Evolutionary conservation across 2,113 vertebrate genomes (phyloP), one percentile per base, ranked within the genome.

Genomic region (Nycticorax nycticorax): DNA sequence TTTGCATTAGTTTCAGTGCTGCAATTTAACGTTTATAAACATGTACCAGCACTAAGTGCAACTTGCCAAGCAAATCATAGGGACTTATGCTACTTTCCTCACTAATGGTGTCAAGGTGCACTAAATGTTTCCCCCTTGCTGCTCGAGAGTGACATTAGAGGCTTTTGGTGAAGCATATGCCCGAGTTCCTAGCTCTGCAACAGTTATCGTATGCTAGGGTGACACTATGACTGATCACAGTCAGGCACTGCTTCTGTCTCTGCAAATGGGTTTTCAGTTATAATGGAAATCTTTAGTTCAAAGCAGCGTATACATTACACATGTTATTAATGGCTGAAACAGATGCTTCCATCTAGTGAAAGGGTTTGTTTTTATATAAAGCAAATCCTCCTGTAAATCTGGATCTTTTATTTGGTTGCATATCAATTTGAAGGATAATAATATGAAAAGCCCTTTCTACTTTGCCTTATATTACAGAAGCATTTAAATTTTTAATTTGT

Each of bases 241-340:
- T 59, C 77, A 71, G 47, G 72, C 74, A 48, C 66, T 22, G 90
- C 79, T 96, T 55, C 90, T 96, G 89, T 73, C 15, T 1, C 85
- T 79, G 68, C 79, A 95, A 96, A 96, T 93, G 93, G 88, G 76
- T 55, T 94, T 85, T 92, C 91, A 67, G 53, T 41, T 93, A 56
- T 72, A 97, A 96, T 93, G 92, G 93, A 96, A 96, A 87, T 41
- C 33, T 88, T 96, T 76, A 79, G 79, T 92, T 94, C 92, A 93
- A 96, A 95, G 86, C 66, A 75, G 73, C 3, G 0, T 91, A 91
- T 94, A 94, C 47, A 87, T 96, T 96, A 95, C 92, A 95, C 9
- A 4, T 71, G 80, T 93, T 96, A 97, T 94, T 95, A 96, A 96
- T 95, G 92, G 88, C 53, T 91, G 86, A 94, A 97, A 94, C 94